Base-by-base conservation (phyloP, 23 tunicate species). In the Pegea sp. region DNA sequence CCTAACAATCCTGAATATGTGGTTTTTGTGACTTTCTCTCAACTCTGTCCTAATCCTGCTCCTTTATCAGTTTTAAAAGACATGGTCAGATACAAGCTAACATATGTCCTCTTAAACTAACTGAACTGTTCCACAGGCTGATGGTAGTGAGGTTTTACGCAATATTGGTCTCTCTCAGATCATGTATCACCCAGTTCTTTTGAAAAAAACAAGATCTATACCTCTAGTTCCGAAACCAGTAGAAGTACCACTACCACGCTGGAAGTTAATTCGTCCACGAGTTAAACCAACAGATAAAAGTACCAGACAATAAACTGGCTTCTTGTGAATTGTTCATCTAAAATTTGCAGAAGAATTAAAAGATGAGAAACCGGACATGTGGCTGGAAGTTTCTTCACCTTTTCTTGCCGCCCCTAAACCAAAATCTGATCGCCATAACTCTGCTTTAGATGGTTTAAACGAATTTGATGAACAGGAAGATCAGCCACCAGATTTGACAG, bases 231-330 rank as follows among this genome's bases (percentile, higher is more conserved):
- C 93, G 20, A 75, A 68, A 3, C 50, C 75, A 18, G 76, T 76
- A 18, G 76, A 44, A 2, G 64, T 64, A 11, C 66, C 22, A 21
- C 53, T 72, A 8, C 93, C 93, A 11, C 31, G 71, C 16, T 81
- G 93, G 93, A 81, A 81, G 49, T 56, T 71, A 21, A 73, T 81
- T 30, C 64, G 93, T 4, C 93, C 93, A 27, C 46, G 42, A n/a
- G n/a, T n/a, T n/a, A n/a, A n/a, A n/a, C 46, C 16, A 8, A 38
- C 11, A 38, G 11, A 38, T 38, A 8, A 8, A 38, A 38, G 16
- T 38, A 38, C 46, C 16, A 8, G 46, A 8, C 11, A 16, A 38
- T 8, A 16, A 8, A 38, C 13, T 11, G 16, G 11, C 16, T 38
- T 38, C 13, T 38, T 16, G 16, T 38, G 46, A 38, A 38, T 8